Evolutionary conservation across 30 jellyfish, hydroid and myxozoan species (phyloP), one percentile per base, ranked within the genome.

Genomic region (Morbakka virulenta): DNA sequence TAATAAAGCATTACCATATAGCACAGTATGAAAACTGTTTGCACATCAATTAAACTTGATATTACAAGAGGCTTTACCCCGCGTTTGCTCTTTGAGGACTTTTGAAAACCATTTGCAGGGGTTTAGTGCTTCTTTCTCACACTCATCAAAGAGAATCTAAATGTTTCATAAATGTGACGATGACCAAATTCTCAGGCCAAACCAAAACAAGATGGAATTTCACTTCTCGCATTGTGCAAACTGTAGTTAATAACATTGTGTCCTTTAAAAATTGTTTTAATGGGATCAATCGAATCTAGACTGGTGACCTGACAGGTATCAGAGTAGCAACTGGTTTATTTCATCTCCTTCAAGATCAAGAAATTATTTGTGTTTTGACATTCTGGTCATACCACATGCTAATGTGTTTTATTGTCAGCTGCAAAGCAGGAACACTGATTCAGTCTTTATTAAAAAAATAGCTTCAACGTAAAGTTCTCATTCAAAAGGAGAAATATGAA

Each of bases 21-120:
- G 89, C 48, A n/a, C n/a, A n/a, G n/a, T n/a, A n/a, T n/a, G n/a
- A n/a, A n/a, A n/a, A n/a, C n/a, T n/a, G n/a, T 62, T 62, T 64
- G 89, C 89, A 13, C 89, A 77, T 34, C 89, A 77, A 41, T 73
- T 77, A n/a, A 79, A 64, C 22, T 48, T 79, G 47, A 35, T 64
- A 28, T 64, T 77, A n/a, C 81, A 62, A 41, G 35, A 32, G 72
- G 53, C 88, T 31, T n/a, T n/a, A n/a, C n/a, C n/a, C n/a, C n/a
- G n/a, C n/a, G n/a, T n/a, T n/a, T n/a, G n/a, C n/a, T n/a, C n/a
- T n/a, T n/a, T n/a, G n/a, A n/a, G n/a, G n/a, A n/a, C n/a, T n/a
- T n/a, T n/a, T n/a, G n/a, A n/a, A n/a, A n/a, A n/a, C n/a, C n/a
- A n/a, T n/a, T n/a, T n/a, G n/a, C n/a, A n/a, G n/a, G n/a, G n/a